Base-by-base conservation (phyloP, 1,140 invertebrate genomes). In the Drosophila baimaii region DNA sequence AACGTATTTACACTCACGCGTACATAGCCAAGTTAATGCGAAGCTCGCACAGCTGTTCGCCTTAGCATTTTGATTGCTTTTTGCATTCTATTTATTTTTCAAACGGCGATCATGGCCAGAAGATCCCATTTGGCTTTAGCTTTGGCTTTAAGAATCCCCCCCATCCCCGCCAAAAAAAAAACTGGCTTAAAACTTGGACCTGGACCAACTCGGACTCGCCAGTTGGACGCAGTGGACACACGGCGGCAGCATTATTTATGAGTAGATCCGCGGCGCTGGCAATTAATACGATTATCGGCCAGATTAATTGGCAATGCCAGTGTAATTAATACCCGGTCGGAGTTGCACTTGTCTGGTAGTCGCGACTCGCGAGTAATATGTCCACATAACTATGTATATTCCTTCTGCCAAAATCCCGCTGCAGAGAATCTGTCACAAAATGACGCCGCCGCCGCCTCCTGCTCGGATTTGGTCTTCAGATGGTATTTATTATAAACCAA, bases 281-380 rank as follows among this genome's bases (percentile, higher is more conserved):
- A 82, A 88, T 88, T 82, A 79, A 88, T 82, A 77, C 76, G 82
- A 86, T 88, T 88, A 82, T 82, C 83, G 70, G 81, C 43, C 79
- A 73, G 83, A 86, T 88, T 79, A 86, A 88, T 86, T 86, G 82
- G 63, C 74, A 82, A 70, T 86, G 56, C 43, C 61, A 79, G 25
- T 79, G 70, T 76, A 86, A 86, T 86, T 86, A 79, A 82, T 86
- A 61, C 66, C 27, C 49, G 61, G 57, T 44, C 12, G 64, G 15
- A 44, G 41, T 46, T 64, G 44, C 59, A 33, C 64, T 47, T 65
- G 59, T 57, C 65, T 65, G 37, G 0, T 3, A 62, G 61, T 56
- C 27, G 44, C 44, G 10, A 62, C 51, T 56, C 27, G 44, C 44
- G 10, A 15, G 1, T 43, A 46, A 65, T 62, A 63, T 6, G 58